Conservation (phyloP, 2,113 vertebrate genomes). For the Ammodramus savannarum region DNA sequence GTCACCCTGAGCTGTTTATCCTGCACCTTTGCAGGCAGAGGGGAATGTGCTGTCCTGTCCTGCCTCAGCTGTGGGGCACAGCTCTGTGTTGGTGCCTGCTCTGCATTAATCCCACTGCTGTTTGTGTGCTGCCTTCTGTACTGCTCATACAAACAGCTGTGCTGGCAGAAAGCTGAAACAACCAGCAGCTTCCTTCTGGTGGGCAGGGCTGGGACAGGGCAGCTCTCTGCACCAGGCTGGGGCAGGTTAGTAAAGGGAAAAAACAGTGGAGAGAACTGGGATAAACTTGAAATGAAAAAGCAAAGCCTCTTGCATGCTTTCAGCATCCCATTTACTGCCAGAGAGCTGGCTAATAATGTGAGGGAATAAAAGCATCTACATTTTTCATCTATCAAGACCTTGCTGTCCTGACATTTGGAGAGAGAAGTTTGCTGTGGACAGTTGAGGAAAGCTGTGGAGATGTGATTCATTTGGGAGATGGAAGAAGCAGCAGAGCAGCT, state of each 20-base stretch:
- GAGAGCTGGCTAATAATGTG: background rate
- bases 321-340: background rate
- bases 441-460: background rate
- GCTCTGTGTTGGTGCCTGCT: background rate
- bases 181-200: background rate
- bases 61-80: fast-evolving
- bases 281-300: background rate
- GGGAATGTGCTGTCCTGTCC: background rate
- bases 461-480: background rate
- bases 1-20: background rate
- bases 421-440: background rate
- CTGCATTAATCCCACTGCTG: background rate
- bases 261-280: background rate
- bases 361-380: background rate
- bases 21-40: background rate
- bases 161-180: background rate
- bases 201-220: background rate
- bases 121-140: background rate
- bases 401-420: background rate
- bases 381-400: background rate
- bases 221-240: background rate
- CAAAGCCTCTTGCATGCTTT: background rate
- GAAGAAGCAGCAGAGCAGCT: background rate
- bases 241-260: background rate
- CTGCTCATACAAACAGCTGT: background rate